Evolutionary conservation across 2,113 vertebrate genomes (phyloP).

Genomic region (Drymodes brunneopygia): DNA sequence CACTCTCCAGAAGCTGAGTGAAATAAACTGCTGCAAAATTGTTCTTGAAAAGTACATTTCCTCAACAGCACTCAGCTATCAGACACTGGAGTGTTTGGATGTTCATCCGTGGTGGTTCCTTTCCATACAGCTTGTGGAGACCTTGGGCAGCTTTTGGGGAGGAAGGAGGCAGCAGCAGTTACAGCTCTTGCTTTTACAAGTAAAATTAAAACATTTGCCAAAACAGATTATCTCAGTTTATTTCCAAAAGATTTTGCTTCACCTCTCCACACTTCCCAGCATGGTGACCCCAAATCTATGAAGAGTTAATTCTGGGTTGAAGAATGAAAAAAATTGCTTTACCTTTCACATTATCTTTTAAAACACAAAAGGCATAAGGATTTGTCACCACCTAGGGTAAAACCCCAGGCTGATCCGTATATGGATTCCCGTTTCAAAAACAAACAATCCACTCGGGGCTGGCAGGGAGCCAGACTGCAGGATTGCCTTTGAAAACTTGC

Average conservation of each 20-base stretch:
- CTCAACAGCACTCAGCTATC: not conserved
- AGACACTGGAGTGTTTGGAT: fast-evolving
- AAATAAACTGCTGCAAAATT: not conserved
- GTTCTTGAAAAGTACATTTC: not conserved
- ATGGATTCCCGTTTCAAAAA: conserved; percentile 28
- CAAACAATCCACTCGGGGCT: conserved; percentile 19
- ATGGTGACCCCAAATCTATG: not conserved
- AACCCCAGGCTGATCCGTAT: not conserved
- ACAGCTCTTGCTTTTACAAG: not conserved
- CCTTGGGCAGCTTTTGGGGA: not conserved
- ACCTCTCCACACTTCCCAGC: not conserved
- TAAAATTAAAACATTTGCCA: not conserved
- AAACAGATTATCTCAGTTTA: not conserved
- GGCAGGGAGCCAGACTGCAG: not conserved
- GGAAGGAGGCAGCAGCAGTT: not conserved
- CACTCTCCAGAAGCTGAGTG: fast-evolving
- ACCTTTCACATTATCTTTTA: not conserved
- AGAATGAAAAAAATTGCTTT: not conserved
- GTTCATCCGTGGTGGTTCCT: fast-evolving
- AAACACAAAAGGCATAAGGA: not conserved
- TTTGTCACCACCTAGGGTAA: not conserved
- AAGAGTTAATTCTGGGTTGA: not conserved
- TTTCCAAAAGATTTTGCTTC: not conserved
- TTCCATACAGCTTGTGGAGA: not conserved
- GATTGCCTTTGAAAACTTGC: not conserved